Evolutionary conservation across 1,140 invertebrate genomes (phyloP).

Genomic region (Leptonema lineaticorne): DNA sequence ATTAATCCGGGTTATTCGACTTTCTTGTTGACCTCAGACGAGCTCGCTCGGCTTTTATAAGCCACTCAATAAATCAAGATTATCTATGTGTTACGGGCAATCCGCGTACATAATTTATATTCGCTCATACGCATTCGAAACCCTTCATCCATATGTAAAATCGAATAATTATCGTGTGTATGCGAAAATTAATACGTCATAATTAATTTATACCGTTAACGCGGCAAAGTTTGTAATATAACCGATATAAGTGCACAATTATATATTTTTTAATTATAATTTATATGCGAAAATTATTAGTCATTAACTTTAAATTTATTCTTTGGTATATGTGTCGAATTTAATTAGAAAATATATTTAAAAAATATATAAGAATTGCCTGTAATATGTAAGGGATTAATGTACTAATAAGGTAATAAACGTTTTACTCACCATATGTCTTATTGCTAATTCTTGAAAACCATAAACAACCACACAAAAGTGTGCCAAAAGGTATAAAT

Average conservation of each 20-base stretch:
- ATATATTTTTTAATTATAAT: no score
- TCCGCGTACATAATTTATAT: neutral
- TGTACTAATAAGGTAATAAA: no score
- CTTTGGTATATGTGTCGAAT: no score
- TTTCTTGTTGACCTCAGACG: slow-evolving; percentile 7
- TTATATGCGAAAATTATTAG: no score
- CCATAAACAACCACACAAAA: slow-evolving; percentile 66
- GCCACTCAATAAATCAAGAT: neutral
- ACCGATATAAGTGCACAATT: no score
- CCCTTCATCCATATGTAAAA: neutral
- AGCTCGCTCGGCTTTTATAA: slow-evolving; percentile 1
- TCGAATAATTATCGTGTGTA: neutral
- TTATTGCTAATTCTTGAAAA: slow-evolving; percentile 63
- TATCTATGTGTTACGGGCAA: neutral
- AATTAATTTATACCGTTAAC: slow-evolving; percentile 2
- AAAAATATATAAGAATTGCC: no score
- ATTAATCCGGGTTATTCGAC: neutral
- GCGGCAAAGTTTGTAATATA: no score
- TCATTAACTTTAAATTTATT: no score
- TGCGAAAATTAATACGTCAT: neutral
- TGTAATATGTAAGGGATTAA: no score
- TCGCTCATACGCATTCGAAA: neutral
- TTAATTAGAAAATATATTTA: no score
- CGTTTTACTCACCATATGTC: slow-evolving; percentile 60
- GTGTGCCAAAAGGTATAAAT: slow-evolving; percentile 68